Evolutionary conservation across 2,888 invertebrate species (phyloP).

Genomic region (Muscina levida): DNA sequence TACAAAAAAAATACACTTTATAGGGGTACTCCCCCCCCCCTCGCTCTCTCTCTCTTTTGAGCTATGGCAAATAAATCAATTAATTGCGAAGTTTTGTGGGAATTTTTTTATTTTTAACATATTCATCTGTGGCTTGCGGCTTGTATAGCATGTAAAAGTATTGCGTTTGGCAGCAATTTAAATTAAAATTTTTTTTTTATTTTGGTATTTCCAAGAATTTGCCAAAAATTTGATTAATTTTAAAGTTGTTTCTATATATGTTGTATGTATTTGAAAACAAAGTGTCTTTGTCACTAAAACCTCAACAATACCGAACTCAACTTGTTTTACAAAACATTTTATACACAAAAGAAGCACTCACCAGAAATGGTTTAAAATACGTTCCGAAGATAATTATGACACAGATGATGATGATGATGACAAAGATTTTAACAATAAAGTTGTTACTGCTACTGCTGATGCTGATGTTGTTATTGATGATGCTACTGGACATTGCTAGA

Average conservation of each 20-base stretch:
- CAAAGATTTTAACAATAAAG: too few species aligned
- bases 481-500: background rate
- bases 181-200: too few species aligned
- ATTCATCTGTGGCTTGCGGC: too few species aligned
- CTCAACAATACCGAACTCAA: background rate
- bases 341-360: background rate
- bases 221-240: background rate
- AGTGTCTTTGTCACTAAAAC: background rate
- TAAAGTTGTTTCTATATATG: background rate
- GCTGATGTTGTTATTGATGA: background rate
- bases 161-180: too few species aligned
- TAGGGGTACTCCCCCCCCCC: background rate
- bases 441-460: background rate
- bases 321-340: background rate
- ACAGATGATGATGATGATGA: background rate
- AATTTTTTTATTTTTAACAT: too few species aligned
- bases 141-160: too few species aligned
- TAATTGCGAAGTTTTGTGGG: too few species aligned
- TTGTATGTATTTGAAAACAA: background rate
- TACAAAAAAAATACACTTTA: background rate
- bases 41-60: background rate
- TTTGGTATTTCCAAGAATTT: too few species aligned
- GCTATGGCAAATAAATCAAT: background rate
- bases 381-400: too few species aligned
- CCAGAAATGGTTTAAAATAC: background rate